Percentiles rank a stretch among this genome's conserved stretches.
Evolutionary conservation across 2,888 invertebrate genomes (phyloP).

Genomic region (Chydorus sphaericus): DNA sequence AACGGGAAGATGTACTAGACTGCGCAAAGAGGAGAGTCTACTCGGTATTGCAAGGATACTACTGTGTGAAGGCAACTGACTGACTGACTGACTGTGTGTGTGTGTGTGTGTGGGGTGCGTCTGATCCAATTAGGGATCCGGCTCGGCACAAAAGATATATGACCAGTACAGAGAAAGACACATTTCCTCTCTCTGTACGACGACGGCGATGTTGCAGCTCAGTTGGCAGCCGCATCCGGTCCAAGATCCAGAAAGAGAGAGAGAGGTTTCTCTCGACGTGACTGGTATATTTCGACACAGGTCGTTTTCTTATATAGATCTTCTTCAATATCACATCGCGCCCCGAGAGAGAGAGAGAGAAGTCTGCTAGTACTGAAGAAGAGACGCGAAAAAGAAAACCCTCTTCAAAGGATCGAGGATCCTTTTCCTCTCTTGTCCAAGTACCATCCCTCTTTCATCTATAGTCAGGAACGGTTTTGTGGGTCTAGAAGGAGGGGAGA

Average conservation of each 20-base stretch:
- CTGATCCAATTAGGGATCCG: slow-evolving; percentile 3
- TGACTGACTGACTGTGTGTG: no score
- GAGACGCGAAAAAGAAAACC: not conserved
- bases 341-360: not conserved
- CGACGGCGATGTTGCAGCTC: not conserved
- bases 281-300: not conserved
- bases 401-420: not conserved
- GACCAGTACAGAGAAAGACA: not conserved
- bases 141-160: slow-evolving; percentile 3
- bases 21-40: not conserved
- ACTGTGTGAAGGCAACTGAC: no score
- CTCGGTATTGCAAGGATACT: no score
- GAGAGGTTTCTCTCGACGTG: not conserved
- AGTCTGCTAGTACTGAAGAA: no score
- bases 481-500: not conserved
- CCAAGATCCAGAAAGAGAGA: not conserved
- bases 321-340: not conserved
- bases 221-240: not conserved
- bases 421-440: not conserved
- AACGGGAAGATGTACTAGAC: not conserved
- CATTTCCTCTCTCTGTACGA: not conserved
- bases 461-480: not conserved
- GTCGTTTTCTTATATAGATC: not conserved
- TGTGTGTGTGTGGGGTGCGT: no score
- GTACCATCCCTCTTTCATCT: no score